Evolutionary conservation across 1,140 invertebrate species (phyloP).

Genomic region (Bombus waltoni): DNA sequence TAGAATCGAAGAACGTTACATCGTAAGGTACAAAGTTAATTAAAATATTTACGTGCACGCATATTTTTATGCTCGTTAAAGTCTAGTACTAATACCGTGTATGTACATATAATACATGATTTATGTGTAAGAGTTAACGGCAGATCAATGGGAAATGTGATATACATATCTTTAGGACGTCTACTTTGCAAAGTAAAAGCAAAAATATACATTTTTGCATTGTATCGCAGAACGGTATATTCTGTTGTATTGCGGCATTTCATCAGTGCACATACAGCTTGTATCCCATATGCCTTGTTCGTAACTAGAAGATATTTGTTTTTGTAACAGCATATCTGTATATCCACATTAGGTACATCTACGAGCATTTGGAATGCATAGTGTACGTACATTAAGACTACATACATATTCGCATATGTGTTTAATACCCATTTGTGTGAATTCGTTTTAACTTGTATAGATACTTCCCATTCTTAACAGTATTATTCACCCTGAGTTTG

Average conservation of each 20-base stretch:
- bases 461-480: constrained; percentile 20
- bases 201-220: background rate
- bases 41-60: background rate
- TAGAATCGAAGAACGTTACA: background rate
- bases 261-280: constrained; percentile 44
- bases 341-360: constrained; percentile 49
- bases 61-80: constrained; percentile 4
- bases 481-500: constrained; percentile 39
- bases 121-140: background rate
- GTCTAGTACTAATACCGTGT: background rate
- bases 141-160: background rate
- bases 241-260: constrained; percentile 29
- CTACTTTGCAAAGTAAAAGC: background rate
- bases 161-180: background rate
- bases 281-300: constrained; percentile 45
- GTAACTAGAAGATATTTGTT: constrained; percentile 43
- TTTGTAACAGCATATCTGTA: constrained; percentile 43
- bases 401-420: constrained; percentile 35
- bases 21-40: background rate
- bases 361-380: constrained; percentile 63
- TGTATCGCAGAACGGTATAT: constrained; percentile 10
- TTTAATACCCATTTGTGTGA: constrained; percentile 50
- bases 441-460: constrained; percentile 45
- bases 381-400: constrained; percentile 55
- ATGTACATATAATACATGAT: constrained; percentile 3